Evolutionary conservation across 2,888 invertebrate genomes (phyloP), one percentile per base, ranked within the genome.

Genomic region (Hoplodrina ambigua): DNA sequence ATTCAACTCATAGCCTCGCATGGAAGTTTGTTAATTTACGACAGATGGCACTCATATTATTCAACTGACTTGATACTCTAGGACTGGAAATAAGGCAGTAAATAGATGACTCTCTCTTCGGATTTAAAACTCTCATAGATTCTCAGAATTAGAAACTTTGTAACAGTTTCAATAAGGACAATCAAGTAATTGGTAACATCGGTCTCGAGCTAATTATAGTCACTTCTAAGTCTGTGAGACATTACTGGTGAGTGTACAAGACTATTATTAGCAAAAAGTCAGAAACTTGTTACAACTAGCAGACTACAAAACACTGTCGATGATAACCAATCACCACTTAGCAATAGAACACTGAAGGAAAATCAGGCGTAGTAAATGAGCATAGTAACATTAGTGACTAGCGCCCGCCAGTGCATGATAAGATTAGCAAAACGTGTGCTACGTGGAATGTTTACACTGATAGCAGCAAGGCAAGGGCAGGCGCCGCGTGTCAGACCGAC

Each of bases 351-450:
- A 4, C 8, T 54, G 20, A 0, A 46, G 13, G 49, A 25, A 53
- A 61, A 71, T n/a, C 2, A 33, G 52, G 57, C 57, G 62, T 57
- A 78, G 41, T 71, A 25, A 53, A 30, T n/a, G 13, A 33, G 19
- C 71, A 61, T 74, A 62, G 62, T 74, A 58, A 70, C 56, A 61
- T 69, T 68, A 19, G 53, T 67, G n/a, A 64, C 15, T 72, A 65
- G 49, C 17, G 19, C 10, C 4, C 3, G 13, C n/a, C 15, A 54
- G 33, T 33, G 13, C 0, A 44, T 8, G 75, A 77, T 80, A 80
- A 80, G 76, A 60, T 74, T 46, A 80, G 11, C 10, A 5, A 57
- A 73, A 79, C 76, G 62, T 76, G 75, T 46, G 56, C 52, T 52
- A 59, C 59, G 59, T 58, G 33, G 25, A 19, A 7, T 77, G 57